Base-by-base conservation (phyloP, 2,888 invertebrate species). In the Melieria crassipennis region DNA sequence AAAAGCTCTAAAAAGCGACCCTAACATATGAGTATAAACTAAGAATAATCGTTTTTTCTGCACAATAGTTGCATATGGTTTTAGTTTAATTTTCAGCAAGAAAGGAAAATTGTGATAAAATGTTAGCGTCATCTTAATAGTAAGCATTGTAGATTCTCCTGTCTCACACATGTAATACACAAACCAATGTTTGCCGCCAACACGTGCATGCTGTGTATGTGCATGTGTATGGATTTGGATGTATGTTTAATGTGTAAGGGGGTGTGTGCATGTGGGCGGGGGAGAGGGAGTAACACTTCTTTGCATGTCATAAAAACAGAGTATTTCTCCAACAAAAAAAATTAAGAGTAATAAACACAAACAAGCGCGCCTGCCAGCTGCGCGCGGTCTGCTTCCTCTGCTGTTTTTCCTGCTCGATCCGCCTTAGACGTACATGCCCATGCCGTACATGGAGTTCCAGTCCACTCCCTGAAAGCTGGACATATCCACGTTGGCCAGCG, bases 381-480 rank as follows among this genome's bases (percentile, higher is more conserved):
- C 52, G 10, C 13, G 52, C 11, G 52, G 13, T 13, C 13, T 13
- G 11, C 13, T 52, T 13, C 13, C 16, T 62, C 7, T 45, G 56
- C 48, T 63, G 52, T 30, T 61, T 30, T 16, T 64, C 13, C 48
- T 48, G 48, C 30, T 42, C 50, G 42, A 10, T 56, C 16, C 11
- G 42, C 50, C 78, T 83, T 85, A 85, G 80, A 95, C 94, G 89
- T 95, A 95, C 95, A 95, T 95, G 86, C 95, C 95, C 89, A 95
- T 94, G 83, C 95, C 94, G 87, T 96, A 96, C 93, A 95, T 93
- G 81, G 93, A 92, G 82, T 92, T 92, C 95, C 95, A 95, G 88
- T 95, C 95, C 79, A 96, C 94, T 73, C 94, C 93, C 87, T 95
- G 95, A 91, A 95, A 95, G 85, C 94, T 94, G 75, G 94, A 93